Evolutionary conservation across 2,888 invertebrate genomes (phyloP).

Genomic region (Ferrisia virgata): DNA sequence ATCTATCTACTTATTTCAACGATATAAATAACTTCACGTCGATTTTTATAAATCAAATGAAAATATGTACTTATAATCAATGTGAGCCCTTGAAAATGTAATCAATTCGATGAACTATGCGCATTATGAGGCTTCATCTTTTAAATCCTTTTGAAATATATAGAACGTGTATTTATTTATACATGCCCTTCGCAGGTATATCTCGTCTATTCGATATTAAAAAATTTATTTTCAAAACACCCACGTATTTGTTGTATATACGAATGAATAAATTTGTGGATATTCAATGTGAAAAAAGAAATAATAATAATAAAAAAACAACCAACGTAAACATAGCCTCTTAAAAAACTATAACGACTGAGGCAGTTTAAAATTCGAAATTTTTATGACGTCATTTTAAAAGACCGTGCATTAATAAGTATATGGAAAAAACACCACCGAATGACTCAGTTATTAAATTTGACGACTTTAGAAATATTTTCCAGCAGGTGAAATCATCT

Average conservation of each 20-base stretch:
- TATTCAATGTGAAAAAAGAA: no score
- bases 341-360: no score
- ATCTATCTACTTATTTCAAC: no score
- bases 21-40: background rate
- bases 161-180: background rate
- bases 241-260: background rate
- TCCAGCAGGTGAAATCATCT: background rate
- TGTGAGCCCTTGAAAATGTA: background rate
- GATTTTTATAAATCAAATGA: background rate
- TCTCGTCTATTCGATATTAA: background rate
- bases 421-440: background rate
- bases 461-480: background rate
- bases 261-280: no score
- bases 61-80: background rate
- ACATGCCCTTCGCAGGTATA: background rate
- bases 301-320: no score
- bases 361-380: background rate
- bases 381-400: background rate
- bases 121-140: background rate
- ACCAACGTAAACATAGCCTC: no score
- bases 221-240: background rate
- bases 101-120: background rate
- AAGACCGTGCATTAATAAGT: background rate
- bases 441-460: background rate
- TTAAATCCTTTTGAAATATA: background rate